These are phyloP conservation scores for Andrena trimmerana DNA, from an alignment of 2,888 invertebrate species.

Conservation along the genomic window DNA sequence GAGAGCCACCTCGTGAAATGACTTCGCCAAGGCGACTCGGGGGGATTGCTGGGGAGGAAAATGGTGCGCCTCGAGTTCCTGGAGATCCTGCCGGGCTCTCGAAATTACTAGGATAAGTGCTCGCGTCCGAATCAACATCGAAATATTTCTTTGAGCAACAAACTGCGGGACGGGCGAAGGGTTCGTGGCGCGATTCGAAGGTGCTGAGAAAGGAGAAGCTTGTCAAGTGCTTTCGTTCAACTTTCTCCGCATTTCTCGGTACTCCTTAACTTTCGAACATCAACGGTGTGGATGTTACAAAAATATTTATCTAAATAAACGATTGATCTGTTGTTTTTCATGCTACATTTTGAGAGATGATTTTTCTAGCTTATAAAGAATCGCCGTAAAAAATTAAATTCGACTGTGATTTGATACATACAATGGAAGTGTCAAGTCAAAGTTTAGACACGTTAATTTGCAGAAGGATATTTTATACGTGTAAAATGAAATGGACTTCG, in stretches of 20 bases:
- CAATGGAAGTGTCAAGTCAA: too few species aligned
- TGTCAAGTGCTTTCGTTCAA: background rate
- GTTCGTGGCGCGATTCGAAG: background rate
- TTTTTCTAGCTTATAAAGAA: too few species aligned
- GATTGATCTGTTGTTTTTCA: too few species aligned
- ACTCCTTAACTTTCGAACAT: too few species aligned
- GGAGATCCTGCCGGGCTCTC: slow-evolving; percentile 21
- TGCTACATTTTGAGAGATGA: too few species aligned
- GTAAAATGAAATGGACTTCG: too few species aligned
- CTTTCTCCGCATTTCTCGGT: background rate
- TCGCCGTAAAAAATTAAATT: too few species aligned
- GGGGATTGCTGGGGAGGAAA: slow-evolving; percentile 16
- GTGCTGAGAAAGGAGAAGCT: background rate
- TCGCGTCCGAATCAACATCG: slow-evolving; percentile 38
- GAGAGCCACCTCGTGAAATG: slow-evolving; percentile 47
- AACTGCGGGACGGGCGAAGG: background rate
- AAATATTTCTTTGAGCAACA: slow-evolving; percentile 39
- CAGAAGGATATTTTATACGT: too few species aligned
- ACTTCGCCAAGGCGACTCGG: slow-evolving; percentile 33
- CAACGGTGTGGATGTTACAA: too few species aligned
- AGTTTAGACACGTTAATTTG: too few species aligned
- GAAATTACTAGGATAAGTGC: slow-evolving; percentile 44
- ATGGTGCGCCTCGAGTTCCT: slow-evolving; percentile 27
- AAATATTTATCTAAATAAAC: too few species aligned
- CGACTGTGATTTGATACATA: too few species aligned